Evolutionary conservation across 2,888 invertebrate species (phyloP).

Genomic region (Phyto melanocephala): DNA sequence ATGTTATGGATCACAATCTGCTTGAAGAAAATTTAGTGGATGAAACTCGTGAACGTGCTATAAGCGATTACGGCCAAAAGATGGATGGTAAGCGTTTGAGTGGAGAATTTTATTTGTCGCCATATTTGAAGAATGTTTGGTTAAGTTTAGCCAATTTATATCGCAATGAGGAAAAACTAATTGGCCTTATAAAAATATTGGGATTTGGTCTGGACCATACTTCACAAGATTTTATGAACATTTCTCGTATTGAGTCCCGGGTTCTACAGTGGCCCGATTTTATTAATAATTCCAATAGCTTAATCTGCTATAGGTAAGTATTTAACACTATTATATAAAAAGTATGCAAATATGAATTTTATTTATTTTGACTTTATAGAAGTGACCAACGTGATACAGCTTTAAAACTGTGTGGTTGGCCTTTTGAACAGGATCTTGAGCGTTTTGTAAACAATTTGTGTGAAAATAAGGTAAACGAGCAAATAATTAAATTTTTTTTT

Average conservation of each 20-base stretch:
- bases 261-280: conserved; percentile 77
- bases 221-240: conserved; percentile 74
- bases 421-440: conserved; percentile 86
- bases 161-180: conserved; percentile 85
- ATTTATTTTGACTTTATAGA: conserved; percentile 75
- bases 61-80: conserved; percentile 87
- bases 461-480: conserved; percentile 80
- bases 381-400: conserved; percentile 86
- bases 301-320: conserved; percentile 74
- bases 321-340: conserved; percentile 4
- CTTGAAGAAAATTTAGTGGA: conserved; percentile 72
- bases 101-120: conserved; percentile 87
- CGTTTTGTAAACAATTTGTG: conserved; percentile 85
- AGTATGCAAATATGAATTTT: not conserved
- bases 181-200: conserved; percentile 78
- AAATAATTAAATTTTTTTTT: not conserved
- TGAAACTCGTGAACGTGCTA: conserved; percentile 84
- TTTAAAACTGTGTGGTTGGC: conserved; percentile 93
- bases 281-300: conserved; percentile 75
- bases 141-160: conserved; percentile 78
- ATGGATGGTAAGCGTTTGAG: conserved; percentile 86
- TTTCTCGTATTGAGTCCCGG: conserved; percentile 74
- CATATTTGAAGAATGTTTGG: conserved; percentile 89
- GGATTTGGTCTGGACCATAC: conserved; percentile 73
- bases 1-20: conserved; percentile 70